Evolutionary conservation across 2,113 vertebrate species (phyloP).

Genomic region (Gambusia holbrooki): DNA sequence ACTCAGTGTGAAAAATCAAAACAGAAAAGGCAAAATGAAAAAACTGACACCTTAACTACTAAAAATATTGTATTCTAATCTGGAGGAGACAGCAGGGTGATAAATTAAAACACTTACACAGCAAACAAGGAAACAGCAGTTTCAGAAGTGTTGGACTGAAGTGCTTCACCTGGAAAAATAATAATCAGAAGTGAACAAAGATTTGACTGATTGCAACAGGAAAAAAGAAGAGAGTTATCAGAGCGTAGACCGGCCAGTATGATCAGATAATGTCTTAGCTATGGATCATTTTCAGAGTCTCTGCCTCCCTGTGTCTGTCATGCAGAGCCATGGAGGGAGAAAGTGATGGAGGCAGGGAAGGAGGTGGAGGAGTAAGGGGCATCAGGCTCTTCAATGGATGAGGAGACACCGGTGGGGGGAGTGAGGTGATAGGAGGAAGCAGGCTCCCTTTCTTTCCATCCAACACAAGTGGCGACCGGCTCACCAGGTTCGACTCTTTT

Average conservation of each 20-base stretch:
- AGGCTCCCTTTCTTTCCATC: slow-evolving; percentile 69
- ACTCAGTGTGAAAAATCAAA: slow-evolving; percentile 41
- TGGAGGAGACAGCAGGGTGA: slow-evolving; percentile 27
- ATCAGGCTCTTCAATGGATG: slow-evolving; percentile 79
- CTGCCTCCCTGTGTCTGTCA: slow-evolving; percentile 81
- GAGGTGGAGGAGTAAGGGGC: slow-evolving; percentile 70
- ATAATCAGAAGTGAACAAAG: slow-evolving; percentile 21
- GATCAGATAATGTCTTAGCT: slow-evolving; percentile 76
- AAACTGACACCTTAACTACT: slow-evolving; percentile 24
- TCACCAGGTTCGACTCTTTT: slow-evolving; percentile 71
- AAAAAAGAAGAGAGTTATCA: slow-evolving; percentile 70
- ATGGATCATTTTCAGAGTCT: slow-evolving; percentile 81
- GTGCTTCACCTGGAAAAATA: slow-evolving; percentile 38
- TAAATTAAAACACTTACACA: slow-evolving; percentile 42
- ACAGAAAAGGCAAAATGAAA: slow-evolving; percentile 31
- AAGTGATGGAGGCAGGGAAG: slow-evolving; percentile 73
- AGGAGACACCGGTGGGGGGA: slow-evolving; percentile 76
- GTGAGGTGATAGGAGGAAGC: slow-evolving; percentile 71
- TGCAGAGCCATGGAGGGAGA: slow-evolving; percentile 73
- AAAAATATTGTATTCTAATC: slow-evolving; percentile 25
- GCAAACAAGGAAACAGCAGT: slow-evolving; percentile 49
- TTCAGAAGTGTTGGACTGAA: slow-evolving; percentile 40
- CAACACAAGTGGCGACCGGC: slow-evolving; percentile 54
- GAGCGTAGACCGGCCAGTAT: slow-evolving; percentile 50
- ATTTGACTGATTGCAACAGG: slow-evolving; percentile 42